Evolutionary conservation across 2,113 vertebrate species (phyloP).

Genomic region (Malaclemys terrapin): DNA sequence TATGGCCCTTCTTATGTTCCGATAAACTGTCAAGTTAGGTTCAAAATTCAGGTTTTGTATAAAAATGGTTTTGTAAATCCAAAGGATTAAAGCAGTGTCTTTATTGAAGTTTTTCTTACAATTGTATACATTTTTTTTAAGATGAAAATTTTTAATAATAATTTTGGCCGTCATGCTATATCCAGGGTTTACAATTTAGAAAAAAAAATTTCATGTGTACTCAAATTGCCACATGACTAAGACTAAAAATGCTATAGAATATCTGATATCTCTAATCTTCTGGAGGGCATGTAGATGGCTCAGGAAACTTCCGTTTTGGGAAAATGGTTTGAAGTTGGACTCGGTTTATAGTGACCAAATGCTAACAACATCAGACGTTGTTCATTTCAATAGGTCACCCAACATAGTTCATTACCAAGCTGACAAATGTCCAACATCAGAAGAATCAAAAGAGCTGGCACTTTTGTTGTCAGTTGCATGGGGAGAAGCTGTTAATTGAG

Average conservation of each 20-base stretch:
- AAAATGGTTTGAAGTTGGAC: background rate
- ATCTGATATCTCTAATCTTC: background rate
- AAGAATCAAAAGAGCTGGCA: background rate
- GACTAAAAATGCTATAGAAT: background rate
- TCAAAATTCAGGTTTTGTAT: background rate
- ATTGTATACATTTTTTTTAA: background rate
- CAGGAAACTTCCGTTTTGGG: background rate
- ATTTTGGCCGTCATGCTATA: background rate
- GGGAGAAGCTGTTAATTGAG: background rate
- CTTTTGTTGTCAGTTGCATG: background rate
- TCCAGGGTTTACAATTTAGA: background rate
- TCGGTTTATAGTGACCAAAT: background rate
- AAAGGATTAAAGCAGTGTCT: rapidly evolving
- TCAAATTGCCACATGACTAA: background rate
- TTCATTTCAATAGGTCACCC: too few relatives aligned
- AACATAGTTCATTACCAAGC: background rate
- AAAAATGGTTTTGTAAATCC: background rate
- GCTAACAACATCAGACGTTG: background rate
- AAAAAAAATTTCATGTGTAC: background rate
- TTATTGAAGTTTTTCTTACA: background rate
- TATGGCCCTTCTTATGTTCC: background rate
- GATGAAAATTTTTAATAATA: background rate
- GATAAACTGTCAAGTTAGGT: background rate
- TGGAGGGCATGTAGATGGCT: background rate
- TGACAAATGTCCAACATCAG: background rate